Conservation (phyloP, 2,888 invertebrate genomes). For the Lypha dubia region DNA sequence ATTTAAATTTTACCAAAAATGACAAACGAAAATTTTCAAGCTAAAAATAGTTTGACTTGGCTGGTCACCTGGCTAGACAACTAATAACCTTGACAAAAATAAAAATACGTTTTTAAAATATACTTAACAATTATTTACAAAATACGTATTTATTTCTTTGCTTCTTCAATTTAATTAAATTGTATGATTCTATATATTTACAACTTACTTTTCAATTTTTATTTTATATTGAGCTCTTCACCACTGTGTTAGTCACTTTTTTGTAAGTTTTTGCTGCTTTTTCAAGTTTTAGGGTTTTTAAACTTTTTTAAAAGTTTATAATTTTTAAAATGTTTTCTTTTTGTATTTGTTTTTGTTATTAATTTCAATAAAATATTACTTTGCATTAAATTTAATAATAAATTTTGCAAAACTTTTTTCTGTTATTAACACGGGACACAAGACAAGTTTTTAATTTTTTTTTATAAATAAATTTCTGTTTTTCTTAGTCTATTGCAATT, state of each 20-base stretch:
- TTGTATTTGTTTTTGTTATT: constrained; percentile 23
- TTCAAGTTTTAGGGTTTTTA: constrained; percentile 51
- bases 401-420: constrained; percentile 23
- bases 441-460: constrained; percentile 33
- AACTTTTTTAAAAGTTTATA: constrained; percentile 59
- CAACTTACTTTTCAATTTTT: constrained; percentile 59
- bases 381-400: constrained; percentile 57
- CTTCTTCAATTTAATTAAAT: not conserved
- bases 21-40: constrained; percentile 4
- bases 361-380: constrained; percentile 38
- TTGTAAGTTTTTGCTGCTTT: not conserved
- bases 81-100: constrained; percentile 39
- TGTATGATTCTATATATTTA: not conserved
- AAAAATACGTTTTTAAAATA: constrained; percentile 19
- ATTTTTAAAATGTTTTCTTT: constrained; percentile 56
- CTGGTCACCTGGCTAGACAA: not conserved
- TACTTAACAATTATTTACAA: constrained; percentile 7
- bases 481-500: constrained; percentile 31
- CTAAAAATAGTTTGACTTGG: constrained; percentile 43
- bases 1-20: too few species aligned
- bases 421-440: constrained; percentile 2
- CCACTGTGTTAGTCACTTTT: constrained; percentile 27
- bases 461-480: constrained; percentile 27
- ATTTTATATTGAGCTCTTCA: not conserved
- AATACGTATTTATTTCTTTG: constrained; percentile 5